Percentiles rank a stretch among this genome's conserved stretches.
Evolutionary conservation across 2,113 vertebrate species (phyloP).

Genomic region (Semnopithecus entellus): DNA sequence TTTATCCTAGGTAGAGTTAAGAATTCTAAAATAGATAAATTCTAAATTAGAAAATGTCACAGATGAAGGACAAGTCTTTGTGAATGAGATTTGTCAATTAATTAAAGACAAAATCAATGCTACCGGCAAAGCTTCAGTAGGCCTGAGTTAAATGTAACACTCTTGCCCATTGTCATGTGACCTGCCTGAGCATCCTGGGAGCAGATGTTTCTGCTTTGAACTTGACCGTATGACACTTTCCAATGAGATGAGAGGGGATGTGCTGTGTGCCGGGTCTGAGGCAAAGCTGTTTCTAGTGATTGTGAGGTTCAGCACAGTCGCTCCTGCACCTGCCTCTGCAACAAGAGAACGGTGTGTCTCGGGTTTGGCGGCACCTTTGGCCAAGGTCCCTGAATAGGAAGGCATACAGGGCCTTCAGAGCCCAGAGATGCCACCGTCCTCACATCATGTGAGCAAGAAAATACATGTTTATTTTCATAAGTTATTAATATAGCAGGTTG

Average conservation of each 20-base stretch:
- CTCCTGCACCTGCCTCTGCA: neutral
- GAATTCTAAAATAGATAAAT: neutral
- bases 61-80: neutral
- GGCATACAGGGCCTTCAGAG: neutral
- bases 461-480: neutral
- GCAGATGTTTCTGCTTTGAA: neutral
- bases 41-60: neutral
- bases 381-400: neutral
- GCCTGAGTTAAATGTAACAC: too few relatives aligned
- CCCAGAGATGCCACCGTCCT: neutral
- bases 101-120: neutral
- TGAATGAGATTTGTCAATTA: neutral
- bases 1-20: neutral
- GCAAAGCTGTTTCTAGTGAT: neutral
- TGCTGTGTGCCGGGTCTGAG: neutral
- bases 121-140: neutral
- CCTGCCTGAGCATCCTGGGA: neutral
- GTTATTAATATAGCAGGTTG: neutral
- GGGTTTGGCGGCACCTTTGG: neutral
- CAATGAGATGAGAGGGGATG: neutral
- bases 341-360: neutral
- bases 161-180: neutral
- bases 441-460: neutral
- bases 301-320: neutral
- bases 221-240: neutral